Conservation (phyloP, 2,888 invertebrate species). For the Copidosoma aretas region DNA sequence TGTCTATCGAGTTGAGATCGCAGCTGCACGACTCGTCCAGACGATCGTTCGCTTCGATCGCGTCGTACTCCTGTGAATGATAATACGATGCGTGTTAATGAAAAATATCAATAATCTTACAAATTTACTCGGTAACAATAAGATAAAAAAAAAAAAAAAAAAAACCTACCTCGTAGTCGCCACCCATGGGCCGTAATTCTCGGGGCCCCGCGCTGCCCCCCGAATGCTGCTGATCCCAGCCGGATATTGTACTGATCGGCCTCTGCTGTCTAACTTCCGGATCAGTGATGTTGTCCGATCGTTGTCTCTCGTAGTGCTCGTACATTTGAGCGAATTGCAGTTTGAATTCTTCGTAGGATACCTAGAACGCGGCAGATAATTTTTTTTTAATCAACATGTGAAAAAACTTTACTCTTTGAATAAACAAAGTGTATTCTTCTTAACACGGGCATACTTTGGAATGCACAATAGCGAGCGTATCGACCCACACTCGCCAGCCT, state of each 20-base stretch:
- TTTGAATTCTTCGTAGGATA: conserved; percentile 97
- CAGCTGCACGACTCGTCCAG: conserved; percentile 61
- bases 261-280: conserved; percentile 90
- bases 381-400: neutral
- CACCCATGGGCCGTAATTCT: conserved; percentile 55
- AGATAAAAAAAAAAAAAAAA: conserved; percentile 11
- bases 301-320: conserved; percentile 91
- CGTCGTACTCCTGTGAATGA: conserved; percentile 54
- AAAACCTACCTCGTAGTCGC: conserved; percentile 54
- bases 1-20: conserved; percentile 62
- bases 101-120: neutral
- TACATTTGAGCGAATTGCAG: conserved; percentile 98
- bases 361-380: conserved; percentile 64
- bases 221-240: conserved; percentile 79
- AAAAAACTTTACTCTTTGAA: neutral
- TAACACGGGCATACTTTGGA: conserved; percentile 87
- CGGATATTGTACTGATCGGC: conserved; percentile 95
- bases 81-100: neutral
- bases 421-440: neutral
- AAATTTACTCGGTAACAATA: neutral
- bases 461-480: conserved; percentile 98
- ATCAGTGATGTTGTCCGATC: conserved; percentile 94
- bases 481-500: conserved; percentile 99
- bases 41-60: conserved; percentile 55
- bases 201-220: conserved; percentile 57